Conservation (phyloP, 2,888 invertebrate genomes). For the Phragmatobia fuliginosa region DNA sequence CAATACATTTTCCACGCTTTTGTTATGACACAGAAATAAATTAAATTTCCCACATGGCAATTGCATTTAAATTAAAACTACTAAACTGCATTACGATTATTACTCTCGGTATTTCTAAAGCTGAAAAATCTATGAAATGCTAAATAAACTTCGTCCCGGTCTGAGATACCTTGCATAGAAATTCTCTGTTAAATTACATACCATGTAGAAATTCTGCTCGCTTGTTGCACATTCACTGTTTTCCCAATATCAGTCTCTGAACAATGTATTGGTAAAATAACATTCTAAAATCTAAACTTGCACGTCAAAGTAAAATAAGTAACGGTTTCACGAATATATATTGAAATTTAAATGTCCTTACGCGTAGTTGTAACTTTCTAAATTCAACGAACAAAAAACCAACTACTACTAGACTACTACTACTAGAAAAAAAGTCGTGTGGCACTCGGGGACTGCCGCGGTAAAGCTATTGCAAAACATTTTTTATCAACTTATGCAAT, state of each 20-base stretch:
- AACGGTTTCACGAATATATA: too few relatives aligned
- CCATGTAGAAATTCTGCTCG: background rate
- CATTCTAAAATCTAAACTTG: background rate
- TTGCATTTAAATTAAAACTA: background rate
- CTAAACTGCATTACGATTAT: background rate
- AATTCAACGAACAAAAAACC: background rate
- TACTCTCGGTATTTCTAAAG: background rate
- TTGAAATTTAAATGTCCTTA: too few relatives aligned
- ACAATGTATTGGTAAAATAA: background rate
- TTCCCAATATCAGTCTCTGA: background rate
- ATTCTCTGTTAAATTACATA: background rate
- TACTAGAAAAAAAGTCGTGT: too few relatives aligned
- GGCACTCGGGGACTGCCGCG: too few relatives aligned
- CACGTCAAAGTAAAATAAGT: too few relatives aligned
- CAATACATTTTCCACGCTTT: background rate
- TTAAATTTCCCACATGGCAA: background rate
- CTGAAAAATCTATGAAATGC: background rate
- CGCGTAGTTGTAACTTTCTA: background rate
- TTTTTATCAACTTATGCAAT: too few relatives aligned
- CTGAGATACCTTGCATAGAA: background rate
- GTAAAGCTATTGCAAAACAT: too few relatives aligned
- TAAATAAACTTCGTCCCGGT: background rate
- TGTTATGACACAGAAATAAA: background rate
- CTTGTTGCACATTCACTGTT: background rate
- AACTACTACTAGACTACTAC: too few relatives aligned